Evolutionary conservation across 2,113 vertebrate species (phyloP).

Genomic region (Triplophysa rosa): DNA sequence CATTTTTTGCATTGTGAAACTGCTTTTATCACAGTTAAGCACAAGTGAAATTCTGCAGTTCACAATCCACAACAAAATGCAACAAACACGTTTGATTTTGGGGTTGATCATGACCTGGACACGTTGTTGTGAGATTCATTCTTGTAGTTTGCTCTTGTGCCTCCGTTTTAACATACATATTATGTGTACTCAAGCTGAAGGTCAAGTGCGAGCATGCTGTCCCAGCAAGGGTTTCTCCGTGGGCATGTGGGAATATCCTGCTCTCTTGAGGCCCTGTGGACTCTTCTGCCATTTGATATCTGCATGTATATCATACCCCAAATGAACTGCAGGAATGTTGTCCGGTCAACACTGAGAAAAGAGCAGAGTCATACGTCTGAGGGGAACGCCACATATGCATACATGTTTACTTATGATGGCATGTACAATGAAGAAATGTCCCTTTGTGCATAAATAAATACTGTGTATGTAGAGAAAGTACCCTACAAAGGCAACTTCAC

Average conservation of each 20-base stretch:
- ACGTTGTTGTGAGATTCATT: no score
- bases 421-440: slow-evolving; percentile 56
- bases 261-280: slow-evolving; percentile 49
- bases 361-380: slow-evolving; percentile 67
- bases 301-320: slow-evolving; percentile 70
- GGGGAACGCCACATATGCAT: slow-evolving; percentile 69
- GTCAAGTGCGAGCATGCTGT: slow-evolving; percentile 60
- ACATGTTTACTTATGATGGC: slow-evolving; percentile 72
- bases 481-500: no score
- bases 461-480: not conserved
- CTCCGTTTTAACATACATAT: slow-evolving; percentile 24
- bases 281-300: slow-evolving; percentile 70
- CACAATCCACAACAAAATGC: no score
- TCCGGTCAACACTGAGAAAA: slow-evolving; percentile 62
- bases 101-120: no score
- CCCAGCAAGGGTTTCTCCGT: slow-evolving; percentile 55
- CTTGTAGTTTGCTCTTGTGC: slow-evolving; percentile 35
- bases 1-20: slow-evolving; percentile 5
- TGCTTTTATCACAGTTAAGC: not conserved
- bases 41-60: not conserved
- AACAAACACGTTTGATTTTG: no score
- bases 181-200: slow-evolving; percentile 61
- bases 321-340: slow-evolving; percentile 65
- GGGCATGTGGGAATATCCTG: slow-evolving; percentile 59
- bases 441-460: slow-evolving; percentile 56